Evolutionary conservation across 1,140 invertebrate genomes (phyloP).

Genomic region (Zeugodacus cucurbitae): DNA sequence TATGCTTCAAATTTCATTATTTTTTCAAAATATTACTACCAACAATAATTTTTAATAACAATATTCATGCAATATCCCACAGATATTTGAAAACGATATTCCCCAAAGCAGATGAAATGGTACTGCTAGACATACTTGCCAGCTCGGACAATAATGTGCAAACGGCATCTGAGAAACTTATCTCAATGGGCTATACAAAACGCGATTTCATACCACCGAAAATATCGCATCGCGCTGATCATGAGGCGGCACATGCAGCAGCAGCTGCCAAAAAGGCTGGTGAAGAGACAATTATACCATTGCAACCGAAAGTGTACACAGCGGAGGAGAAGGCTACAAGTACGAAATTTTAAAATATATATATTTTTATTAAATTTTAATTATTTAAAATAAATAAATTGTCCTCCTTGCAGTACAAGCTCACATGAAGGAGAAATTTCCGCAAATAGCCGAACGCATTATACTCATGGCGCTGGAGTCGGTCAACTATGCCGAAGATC

Average conservation of each 20-base stretch:
- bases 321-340: constrained; percentile 79
- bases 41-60: not conserved
- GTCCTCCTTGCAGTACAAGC: constrained; percentile 72
- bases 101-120: constrained; percentile 90
- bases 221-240: constrained; percentile 55
- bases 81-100: constrained; percentile 93
- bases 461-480: constrained; percentile 88
- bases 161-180: constrained; percentile 81
- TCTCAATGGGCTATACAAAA: constrained; percentile 84
- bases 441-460: constrained; percentile 80
- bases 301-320: constrained; percentile 75
- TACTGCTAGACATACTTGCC: constrained; percentile 84
- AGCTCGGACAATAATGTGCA: constrained; percentile 90
- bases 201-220: constrained; percentile 72
- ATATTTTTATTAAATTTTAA: not conserved
- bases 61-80: constrained; percentile 39
- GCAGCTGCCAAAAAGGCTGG: constrained; percentile 66
- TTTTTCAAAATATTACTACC: not conserved
- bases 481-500: constrained; percentile 83
- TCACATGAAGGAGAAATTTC: constrained; percentile 79
- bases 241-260: constrained; percentile 68
- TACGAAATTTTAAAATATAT: constrained; percentile 67
- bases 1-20: not conserved
- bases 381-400: not conserved
- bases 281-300: constrained; percentile 67